Conservation (phyloP, 2,888 invertebrate species). For the Oligia fasciuncula region DNA sequence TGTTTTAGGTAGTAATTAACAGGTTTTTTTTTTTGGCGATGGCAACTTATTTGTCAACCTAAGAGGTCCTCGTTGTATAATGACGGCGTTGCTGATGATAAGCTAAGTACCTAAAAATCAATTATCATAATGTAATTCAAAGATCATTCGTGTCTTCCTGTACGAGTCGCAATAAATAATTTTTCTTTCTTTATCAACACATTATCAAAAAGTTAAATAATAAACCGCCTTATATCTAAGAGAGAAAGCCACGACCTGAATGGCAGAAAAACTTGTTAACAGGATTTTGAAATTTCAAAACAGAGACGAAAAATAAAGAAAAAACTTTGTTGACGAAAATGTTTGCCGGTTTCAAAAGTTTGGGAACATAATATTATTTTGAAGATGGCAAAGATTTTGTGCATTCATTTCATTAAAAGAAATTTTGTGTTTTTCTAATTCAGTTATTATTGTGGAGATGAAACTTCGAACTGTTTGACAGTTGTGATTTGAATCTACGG, state of each 20-base stretch:
- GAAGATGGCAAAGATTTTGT: constrained; percentile 32
- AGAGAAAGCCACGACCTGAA: constrained; percentile 14
- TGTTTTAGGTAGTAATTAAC: too few relatives aligned
- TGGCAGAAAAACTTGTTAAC: constrained; percentile 50
- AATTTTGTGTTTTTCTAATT: not conserved
- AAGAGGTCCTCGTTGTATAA: too few relatives aligned
- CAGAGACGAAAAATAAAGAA: constrained; percentile 24
- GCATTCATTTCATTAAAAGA: constrained; percentile 15
- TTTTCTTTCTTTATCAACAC: not conserved
- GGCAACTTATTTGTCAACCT: too few relatives aligned
- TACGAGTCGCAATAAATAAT: too few relatives aligned
- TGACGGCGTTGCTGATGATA: too few relatives aligned
- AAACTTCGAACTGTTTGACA: not conserved
- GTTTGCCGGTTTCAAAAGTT: constrained; percentile 39
- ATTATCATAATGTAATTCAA: not conserved
- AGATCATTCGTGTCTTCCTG: not conserved
- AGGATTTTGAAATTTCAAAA: constrained; percentile 54
- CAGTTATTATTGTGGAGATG: not conserved
- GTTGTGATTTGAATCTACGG: too few relatives aligned
- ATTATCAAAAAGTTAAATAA: constrained; percentile 38
- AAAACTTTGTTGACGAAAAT: constrained; percentile 47
- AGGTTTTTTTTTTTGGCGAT: too few relatives aligned
- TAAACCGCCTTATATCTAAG: constrained; percentile 8
- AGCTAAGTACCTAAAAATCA: not conserved
- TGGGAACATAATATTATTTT: constrained; percentile 38